Evolutionary conservation across 2,888 invertebrate species (phyloP).

Genomic region (Sicus ferrugineus): DNA sequence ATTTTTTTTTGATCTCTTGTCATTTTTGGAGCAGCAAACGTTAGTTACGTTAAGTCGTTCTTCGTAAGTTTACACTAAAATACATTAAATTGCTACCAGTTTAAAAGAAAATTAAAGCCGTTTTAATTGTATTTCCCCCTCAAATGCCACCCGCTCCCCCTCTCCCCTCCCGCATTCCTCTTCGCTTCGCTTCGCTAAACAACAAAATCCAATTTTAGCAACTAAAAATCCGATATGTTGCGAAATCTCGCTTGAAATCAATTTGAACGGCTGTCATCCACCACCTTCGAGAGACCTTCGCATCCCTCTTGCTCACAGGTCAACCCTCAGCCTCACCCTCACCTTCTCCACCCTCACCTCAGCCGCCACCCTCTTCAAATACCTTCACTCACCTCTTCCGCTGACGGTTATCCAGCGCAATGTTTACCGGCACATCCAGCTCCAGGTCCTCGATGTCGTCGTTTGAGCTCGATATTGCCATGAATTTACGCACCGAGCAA

Average conservation of each 20-base stretch:
- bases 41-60: too few relatives aligned
- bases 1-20: too few relatives aligned
- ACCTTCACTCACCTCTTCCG: conserved; percentile 61
- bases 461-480: conserved; percentile 52
- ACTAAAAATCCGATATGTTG: not conserved
- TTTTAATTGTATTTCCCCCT: not conserved
- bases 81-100: too few relatives aligned
- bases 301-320: too few relatives aligned
- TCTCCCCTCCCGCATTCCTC: not conserved
- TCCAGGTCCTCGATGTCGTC: conserved; percentile 62
- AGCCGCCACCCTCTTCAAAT: not conserved
- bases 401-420: conserved; percentile 58
- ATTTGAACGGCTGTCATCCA: not conserved
- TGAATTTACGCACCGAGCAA: conserved; percentile 50
- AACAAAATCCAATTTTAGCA: not conserved
- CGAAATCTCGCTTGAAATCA: not conserved
- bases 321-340: too few relatives aligned
- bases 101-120: not conserved
- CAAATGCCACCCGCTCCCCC: not conserved
- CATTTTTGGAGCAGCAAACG: not conserved
- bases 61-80: too few relatives aligned
- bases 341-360: not conserved
- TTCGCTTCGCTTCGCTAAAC: not conserved
- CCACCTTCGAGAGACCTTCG: too few relatives aligned
- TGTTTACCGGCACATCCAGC: conserved; percentile 59